Conservation (phyloP, 1,140 invertebrate genomes). For the Dufourea novaeangliae region DNA sequence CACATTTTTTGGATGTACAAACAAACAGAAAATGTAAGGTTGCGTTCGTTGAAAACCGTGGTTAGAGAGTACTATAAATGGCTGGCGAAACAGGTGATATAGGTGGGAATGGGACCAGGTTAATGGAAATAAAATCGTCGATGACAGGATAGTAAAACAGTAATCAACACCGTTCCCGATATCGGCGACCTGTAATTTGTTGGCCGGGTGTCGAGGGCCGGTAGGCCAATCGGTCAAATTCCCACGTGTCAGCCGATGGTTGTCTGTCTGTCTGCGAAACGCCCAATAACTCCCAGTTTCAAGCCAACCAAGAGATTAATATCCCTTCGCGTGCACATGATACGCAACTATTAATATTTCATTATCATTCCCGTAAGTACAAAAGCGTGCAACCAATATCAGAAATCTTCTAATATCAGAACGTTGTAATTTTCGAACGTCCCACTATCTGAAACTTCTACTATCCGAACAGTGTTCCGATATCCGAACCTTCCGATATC, state of each 20-base stretch:
- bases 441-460: no score
- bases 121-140: slow-evolving; percentile 1
- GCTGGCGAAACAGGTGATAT: not conserved
- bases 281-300: not conserved
- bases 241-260: not conserved
- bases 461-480: no score
- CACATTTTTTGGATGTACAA: no score
- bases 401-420: no score
- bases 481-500: no score
- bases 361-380: not conserved
- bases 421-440: no score
- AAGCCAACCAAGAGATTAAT: not conserved
- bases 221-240: not conserved
- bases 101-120: not conserved
- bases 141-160: slow-evolving; percentile 6
- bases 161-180: not conserved
- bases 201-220: not conserved
- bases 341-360: not conserved
- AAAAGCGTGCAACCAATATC: no score
- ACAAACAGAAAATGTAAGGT: not conserved
- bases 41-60: no score
- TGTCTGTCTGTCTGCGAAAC: not conserved
- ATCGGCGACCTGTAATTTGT: not conserved
- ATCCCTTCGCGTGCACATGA: not conserved
- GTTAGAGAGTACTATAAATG: not conserved